These are phyloP conservation scores for Silvanus unidentatus DNA, from an alignment of 2,888 invertebrate species.

Conservation along the genomic window DNA sequence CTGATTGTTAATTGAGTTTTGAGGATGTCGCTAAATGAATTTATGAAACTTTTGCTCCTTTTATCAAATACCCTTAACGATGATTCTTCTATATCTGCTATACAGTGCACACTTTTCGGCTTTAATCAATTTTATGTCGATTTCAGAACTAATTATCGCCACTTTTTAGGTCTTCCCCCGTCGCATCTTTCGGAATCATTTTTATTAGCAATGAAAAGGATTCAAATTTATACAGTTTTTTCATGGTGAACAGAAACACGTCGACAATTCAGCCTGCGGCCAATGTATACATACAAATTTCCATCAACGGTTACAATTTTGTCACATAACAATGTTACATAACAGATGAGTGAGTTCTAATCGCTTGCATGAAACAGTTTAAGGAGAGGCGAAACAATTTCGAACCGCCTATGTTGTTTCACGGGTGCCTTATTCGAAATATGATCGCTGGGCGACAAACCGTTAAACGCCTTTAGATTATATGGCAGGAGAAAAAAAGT, in stretches of 20 bases:
- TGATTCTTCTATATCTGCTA: background rate
- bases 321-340: slow-evolving; percentile 43
- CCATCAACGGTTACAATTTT: slow-evolving; percentile 39
- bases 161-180: background rate
- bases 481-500: too few relatives aligned
- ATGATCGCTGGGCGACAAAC: slow-evolving; percentile 27
- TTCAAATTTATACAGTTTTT: too few relatives aligned
- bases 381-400: slow-evolving; percentile 46
- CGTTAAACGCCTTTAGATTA: slow-evolving; percentile 26
- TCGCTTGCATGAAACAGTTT: slow-evolving; percentile 47
- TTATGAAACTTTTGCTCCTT: slow-evolving; percentile 33
- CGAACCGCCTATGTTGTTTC: slow-evolving; percentile 44
- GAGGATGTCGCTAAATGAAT: slow-evolving; percentile 39
- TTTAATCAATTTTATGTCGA: too few relatives aligned
- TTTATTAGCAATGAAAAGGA: too few relatives aligned
- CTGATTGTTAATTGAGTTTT: slow-evolving; percentile 45
- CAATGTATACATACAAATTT: slow-evolving; percentile 28
- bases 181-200: background rate
- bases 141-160: too few relatives aligned
- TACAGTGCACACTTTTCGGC: too few relatives aligned
- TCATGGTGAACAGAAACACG: too few relatives aligned
- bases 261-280: background rate
- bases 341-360: slow-evolving; percentile 45
- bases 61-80: slow-evolving; percentile 20
- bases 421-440: slow-evolving; percentile 41